Percentiles rank a stretch among this genome's conserved stretches.
These are phyloP conservation scores for Calyptomena viridis DNA, from an alignment of 2,113 vertebrate genomes.

Conservation along the genomic window DNA sequence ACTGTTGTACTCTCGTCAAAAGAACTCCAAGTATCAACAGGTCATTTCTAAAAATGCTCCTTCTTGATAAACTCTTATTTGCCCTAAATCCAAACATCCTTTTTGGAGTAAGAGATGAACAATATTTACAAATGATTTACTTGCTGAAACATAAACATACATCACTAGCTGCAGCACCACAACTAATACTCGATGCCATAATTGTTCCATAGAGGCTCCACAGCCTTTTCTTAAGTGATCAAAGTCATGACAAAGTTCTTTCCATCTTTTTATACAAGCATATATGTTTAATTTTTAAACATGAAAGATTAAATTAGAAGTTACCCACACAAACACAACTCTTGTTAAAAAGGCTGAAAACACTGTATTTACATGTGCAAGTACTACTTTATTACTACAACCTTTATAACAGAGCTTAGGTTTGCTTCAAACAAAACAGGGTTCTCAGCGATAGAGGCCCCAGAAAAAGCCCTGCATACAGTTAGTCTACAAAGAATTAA, in stretches of 20 bases:
- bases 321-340: conserved; percentile 16
- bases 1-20: not conserved
- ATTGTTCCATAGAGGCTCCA: not conserved
- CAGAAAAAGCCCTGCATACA: conserved; percentile 78
- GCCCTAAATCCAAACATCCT: accelerated
- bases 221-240: not conserved
- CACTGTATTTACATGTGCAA: conserved; percentile 73
- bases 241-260: not conserved
- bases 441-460: conserved; percentile 65
- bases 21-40: not conserved
- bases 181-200: not conserved
- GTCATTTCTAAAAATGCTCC: not conserved
- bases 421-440: conserved; percentile 73
- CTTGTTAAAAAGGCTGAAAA: conserved; percentile 46
- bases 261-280: not conserved
- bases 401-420: conserved; percentile 67
- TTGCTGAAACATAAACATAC: not conserved
- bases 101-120: not conserved
- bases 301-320: conserved; percentile 51
- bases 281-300: conserved; percentile 29
- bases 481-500: conserved; percentile 84
- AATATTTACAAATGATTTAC: not conserved
- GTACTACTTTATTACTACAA: conserved; percentile 65
- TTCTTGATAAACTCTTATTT: not conserved
- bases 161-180: not conserved